Base-by-base conservation (phyloP, 1,140 invertebrate genomes). In the Hirudo medicinalis region DNA sequence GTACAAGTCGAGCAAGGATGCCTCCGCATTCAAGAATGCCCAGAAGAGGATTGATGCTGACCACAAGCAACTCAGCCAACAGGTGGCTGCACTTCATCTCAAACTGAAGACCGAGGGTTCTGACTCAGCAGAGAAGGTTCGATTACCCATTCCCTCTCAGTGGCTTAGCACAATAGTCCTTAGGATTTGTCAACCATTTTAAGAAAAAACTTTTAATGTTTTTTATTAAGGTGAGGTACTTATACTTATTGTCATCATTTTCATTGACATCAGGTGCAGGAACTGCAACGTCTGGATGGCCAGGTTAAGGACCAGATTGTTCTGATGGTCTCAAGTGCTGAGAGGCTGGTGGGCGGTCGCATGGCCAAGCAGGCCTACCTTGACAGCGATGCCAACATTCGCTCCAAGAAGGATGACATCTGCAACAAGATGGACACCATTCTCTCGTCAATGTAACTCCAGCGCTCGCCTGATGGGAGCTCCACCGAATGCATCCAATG, bases 301-400 rank as follows among this genome's bases (percentile, higher is more conserved):
- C 82, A 80, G 76, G 82, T 83, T 74, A 80, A 80, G 69, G 80
- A 81, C 8, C 76, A 78, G 72, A 77, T 82, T 43, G 76, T 66
- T 29, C 70, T 76, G 20, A 78, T 76, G 60, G 78, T 79, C 27
- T 76, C 70, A 25, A 72, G 73, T 66, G 84, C 87, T 60, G 88
- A 90, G 70, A 88, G 87, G 78, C 78, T 89, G 36, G 85, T 89
- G 15, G 82, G 85, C 17, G 85, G 85, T 6, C 89, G 89, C 80
- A 85, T 89, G 72, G 82, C 80, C 69, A 86, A 88, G 72, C 84
- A 85, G 60, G 84, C 85, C 72, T 89, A 88, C 76, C 79, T 88
- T 27, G 87, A 89, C 69, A 80, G 83, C 25, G 88, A 89, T 73
- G 78, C 81, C 49, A 78, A 77, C 29, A 83, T 87, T 29, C 80